Evolutionary conservation across 2,888 invertebrate species (phyloP).

Genomic region (Alsophila aescularia): DNA sequence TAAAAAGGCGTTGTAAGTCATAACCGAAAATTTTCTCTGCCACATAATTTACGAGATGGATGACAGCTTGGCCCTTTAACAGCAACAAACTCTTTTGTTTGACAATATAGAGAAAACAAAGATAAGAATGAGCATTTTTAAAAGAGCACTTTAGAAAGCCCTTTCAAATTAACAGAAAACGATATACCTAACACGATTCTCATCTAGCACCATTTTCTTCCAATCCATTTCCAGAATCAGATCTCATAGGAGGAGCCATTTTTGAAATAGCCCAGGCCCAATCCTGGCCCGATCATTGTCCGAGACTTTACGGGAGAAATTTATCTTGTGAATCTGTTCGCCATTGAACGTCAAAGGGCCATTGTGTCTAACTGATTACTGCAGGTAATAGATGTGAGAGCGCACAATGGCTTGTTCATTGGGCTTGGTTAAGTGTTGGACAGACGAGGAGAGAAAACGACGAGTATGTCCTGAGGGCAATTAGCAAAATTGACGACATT

Average conservation of each 20-base stretch:
- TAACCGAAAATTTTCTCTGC: too few relatives aligned
- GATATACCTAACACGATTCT: slow-evolving; percentile 14
- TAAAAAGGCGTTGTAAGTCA: too few relatives aligned
- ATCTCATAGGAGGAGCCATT: slow-evolving; percentile 36
- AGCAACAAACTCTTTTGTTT: too few relatives aligned
- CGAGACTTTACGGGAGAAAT: slow-evolving; percentile 49
- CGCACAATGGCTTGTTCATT: slow-evolving; percentile 60
- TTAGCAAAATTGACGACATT: too few relatives aligned
- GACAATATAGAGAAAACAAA: too few relatives aligned
- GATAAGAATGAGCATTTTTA: too few relatives aligned
- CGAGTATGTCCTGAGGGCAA: too few relatives aligned
- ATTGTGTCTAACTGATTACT: slow-evolving; percentile 75
- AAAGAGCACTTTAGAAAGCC: too few relatives aligned
- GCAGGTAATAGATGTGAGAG: slow-evolving; percentile 72
- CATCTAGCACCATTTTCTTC: slow-evolving; percentile 17
- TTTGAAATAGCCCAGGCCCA: slow-evolving; percentile 40
- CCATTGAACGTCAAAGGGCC: slow-evolving; percentile 62
- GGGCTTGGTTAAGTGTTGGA: slow-evolving; percentile 34
- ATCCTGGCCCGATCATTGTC: slow-evolving; percentile 38
- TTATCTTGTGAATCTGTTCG: slow-evolving; percentile 69
- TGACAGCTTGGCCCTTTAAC: too few relatives aligned
- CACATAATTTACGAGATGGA: too few relatives aligned
- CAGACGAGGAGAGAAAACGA: slow-evolving; percentile 7
- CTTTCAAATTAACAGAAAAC: not conserved
- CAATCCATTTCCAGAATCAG: slow-evolving; percentile 28